Base-by-base conservation (phyloP, 2,888 invertebrate genomes). In the Tachina fera region DNA sequence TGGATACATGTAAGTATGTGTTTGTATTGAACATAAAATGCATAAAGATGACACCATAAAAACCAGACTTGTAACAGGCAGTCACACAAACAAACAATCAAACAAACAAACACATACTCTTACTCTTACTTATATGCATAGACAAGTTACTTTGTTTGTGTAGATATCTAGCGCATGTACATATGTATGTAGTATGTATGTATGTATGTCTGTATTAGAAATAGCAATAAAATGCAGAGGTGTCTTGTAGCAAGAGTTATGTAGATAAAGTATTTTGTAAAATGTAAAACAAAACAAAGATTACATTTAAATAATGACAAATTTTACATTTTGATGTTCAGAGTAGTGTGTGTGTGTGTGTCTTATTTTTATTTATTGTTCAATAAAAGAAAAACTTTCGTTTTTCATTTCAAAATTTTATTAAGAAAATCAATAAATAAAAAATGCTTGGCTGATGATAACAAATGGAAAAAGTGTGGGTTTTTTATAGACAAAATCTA, bases 41-140 rank as follows among this genome's bases (percentile, higher is more conserved):
- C 43, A 74, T 43, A 79, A 83, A 86, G 86, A 86, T 86, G 86
- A 86, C 86, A 86, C 86, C 86, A 85, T 85, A 86, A 83, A 86
- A 86, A 80, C 83, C 76, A 79, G 86, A 78, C 85, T 78, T 78
- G 51, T 60, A 51, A 31, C 58, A 47, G 45, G 71, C 68, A 76
- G 49, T 47, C 65, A 67, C 9, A 53, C 53, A 65, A 13, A 47
- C 41, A 61, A 31, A 31, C 31, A 31, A 31, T 3, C 31, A 31
- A 31, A 31, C 31, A 1, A 53, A 31, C 31, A 31, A 5, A 31
- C 31, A 31, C 31, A 31, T 6, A 31, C 31, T 31, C 31, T 6
- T 31, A 31, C 31, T 31, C 45, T 14, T 31, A 39, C 53, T 31
- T 6, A 43, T 13, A 9, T 19, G 47, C 4, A 16, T n/a, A 49